Base-by-base conservation (phyloP, 2,797 vertebrate species). In the Heliangelus exortis region DNA sequence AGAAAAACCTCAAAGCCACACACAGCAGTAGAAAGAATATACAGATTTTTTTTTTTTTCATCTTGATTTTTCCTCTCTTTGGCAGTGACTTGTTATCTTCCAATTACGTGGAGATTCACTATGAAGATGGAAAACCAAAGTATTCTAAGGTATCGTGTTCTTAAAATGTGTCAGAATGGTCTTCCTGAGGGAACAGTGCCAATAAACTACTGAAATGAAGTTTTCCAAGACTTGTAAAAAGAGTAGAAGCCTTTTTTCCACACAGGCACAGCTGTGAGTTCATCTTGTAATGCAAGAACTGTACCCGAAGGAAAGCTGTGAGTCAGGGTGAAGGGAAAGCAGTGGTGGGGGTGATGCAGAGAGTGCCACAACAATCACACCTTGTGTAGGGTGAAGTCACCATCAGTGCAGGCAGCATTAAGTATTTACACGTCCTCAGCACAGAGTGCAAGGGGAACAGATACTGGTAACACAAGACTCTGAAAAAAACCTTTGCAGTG, bases 91-190 rank as follows among this genome's bases (percentile, higher is more conserved):
- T 99, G 96, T 97, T 99, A 96, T 99, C 99, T 87, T 99, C 99
- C 61, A 98, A 99, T 97, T 99, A 99, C 91, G 98, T 99, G 92
- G 99, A 99, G 97, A 99, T 99, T 97, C 98, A 99, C 97, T 99
- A 98, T 82, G 98, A 99, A 94, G 98, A 98, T 31, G 98, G 98
- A 71, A 99, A 99, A 89, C 98, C 98, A 7, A 98, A 99, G 72
- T 96, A 98, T 83, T 99, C 98, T 71, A 99, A 99, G 99, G 99
- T 99, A 99, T 15, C 68, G 26, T 93, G 33, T 74, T 82, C 63
- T 81, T 68, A 55, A 89, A 59, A 73, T 54, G 12, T 21, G 17
- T 21, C 22, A 47, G 62, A 62, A n/a, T 31, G 36, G 11, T 78
- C 28, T 54, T 62, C 81, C n/a, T 31, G 74, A 76, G 9, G 22